Evolutionary conservation across 2,113 vertebrate genomes (phyloP).

Genomic region (Pterocles burchelli): DNA sequence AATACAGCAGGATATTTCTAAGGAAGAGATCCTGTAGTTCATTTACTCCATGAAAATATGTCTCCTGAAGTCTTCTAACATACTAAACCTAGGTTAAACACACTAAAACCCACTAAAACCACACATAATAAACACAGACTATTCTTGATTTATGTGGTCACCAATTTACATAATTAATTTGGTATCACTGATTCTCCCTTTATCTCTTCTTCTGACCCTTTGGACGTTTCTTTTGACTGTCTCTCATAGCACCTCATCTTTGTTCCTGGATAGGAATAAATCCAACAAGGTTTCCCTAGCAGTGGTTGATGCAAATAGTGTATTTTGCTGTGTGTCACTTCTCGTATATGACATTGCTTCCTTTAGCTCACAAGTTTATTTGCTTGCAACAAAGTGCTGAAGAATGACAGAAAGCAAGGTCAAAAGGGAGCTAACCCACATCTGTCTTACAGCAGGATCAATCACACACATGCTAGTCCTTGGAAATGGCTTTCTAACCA

Average conservation of each 20-base stretch:
- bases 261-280: background rate
- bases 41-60: background rate
- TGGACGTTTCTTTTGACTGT: background rate
- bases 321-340: background rate
- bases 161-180: background rate
- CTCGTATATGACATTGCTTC: background rate
- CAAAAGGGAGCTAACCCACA: background rate
- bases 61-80: background rate
- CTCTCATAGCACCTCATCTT: background rate
- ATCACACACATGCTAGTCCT: background rate
- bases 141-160: background rate
- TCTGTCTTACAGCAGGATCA: background rate
- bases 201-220: background rate
- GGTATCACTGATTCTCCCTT: background rate
- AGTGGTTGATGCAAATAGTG: background rate
- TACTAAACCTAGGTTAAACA: background rate
- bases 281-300: background rate
- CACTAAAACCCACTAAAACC: background rate
- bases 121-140: background rate
- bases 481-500: background rate
- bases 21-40: background rate
- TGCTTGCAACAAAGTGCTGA: background rate
- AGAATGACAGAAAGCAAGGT: background rate
- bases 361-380: background rate
- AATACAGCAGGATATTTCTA: background rate